Conservation (phyloP, 1,140 invertebrate genomes). For the Drosophila sechellia region DNA sequence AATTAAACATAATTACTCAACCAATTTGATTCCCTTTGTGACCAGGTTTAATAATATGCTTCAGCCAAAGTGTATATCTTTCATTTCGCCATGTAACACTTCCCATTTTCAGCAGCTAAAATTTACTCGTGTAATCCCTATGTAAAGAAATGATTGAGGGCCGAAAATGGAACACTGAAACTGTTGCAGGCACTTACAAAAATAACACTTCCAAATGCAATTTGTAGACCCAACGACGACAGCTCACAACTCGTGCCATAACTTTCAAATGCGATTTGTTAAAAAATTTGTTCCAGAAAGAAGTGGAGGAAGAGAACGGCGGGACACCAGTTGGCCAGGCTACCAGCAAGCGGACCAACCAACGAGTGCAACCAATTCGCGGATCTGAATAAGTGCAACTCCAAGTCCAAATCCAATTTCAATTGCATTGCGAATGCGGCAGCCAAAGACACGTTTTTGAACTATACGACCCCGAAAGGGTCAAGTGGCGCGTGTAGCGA, state of each 20-base stretch:
- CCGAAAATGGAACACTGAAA: background rate
- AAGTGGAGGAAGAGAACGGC: constrained; percentile 24
- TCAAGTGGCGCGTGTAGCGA: constrained; percentile 79
- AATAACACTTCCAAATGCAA: constrained; percentile 32
- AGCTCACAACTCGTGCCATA: constrained; percentile 39
- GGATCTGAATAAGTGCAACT: constrained; percentile 45
- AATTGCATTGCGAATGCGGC: constrained; percentile 63
- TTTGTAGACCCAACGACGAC: constrained; percentile 28
- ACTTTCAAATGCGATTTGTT: constrained; percentile 75
- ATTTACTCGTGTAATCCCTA: background rate
- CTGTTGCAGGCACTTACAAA: background rate
- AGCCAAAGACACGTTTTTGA: constrained; percentile 71
- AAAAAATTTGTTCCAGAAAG: constrained; percentile 59
- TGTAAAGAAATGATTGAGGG: constrained; percentile 1
- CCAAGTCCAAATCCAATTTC: constrained; percentile 56
- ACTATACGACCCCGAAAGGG: constrained; percentile 63
- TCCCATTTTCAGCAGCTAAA: background rate
- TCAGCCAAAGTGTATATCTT: too few relatives aligned
- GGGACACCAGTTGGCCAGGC: constrained; percentile 33
- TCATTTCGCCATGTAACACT: too few relatives aligned
- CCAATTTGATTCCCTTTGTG: too few relatives aligned
- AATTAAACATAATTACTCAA: background rate
- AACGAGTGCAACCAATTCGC: constrained; percentile 43
- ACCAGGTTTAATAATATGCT: too few relatives aligned
- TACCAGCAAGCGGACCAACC: constrained; percentile 1